Evolutionary conservation across 2,888 invertebrate genomes (phyloP).

Genomic region (Nemurella pictetii): DNA sequence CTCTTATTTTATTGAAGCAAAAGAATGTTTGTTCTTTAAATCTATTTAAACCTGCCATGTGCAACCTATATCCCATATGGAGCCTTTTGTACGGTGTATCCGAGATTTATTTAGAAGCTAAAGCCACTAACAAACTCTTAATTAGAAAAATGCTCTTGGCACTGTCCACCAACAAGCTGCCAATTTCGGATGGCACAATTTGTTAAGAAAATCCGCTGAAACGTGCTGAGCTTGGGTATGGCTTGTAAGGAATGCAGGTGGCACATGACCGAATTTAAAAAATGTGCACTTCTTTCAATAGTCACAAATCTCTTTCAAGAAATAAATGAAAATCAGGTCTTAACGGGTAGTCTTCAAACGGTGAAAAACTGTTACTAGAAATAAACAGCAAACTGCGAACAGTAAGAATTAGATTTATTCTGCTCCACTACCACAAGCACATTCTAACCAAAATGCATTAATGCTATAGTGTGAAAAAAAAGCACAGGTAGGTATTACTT

Average conservation of each 20-base stretch:
- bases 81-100: too few species aligned
- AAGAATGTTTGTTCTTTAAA: background rate
- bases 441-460: background rate
- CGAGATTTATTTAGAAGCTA: too few species aligned
- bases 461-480: background rate
- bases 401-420: background rate
- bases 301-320: background rate
- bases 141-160: too few species aligned
- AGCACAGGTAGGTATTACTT: background rate
- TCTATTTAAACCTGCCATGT: too few species aligned
- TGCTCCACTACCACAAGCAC: constrained; percentile 5
- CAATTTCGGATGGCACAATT: too few species aligned
- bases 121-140: too few species aligned
- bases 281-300: background rate
- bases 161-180: too few species aligned
- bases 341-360: background rate
- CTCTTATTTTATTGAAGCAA: background rate
- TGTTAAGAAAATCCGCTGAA: too few species aligned
- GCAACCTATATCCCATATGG: too few species aligned
- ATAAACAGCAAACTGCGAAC: background rate
- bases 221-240: too few species aligned
- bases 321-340: background rate
- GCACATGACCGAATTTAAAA: too few species aligned
- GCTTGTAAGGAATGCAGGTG: too few species aligned
- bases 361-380: background rate